A percentile compares a stretch with the other conserved stretches of the same genome.
phyloP scores from a whole-genome alignment of 2,797 vertebrate species.

The Megaceryle alcyon region DNA sequence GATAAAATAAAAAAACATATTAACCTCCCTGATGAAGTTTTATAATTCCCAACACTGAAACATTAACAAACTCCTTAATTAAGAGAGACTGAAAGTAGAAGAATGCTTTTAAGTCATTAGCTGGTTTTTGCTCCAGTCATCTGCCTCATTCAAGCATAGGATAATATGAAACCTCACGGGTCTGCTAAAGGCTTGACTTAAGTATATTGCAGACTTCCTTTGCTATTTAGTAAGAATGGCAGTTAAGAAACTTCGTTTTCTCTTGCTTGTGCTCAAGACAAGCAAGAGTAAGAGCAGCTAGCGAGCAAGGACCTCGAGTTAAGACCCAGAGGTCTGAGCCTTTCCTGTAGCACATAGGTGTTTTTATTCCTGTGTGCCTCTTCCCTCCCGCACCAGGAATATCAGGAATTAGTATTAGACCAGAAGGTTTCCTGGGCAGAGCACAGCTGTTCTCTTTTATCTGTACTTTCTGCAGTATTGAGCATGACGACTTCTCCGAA shows the following conservation, averaged over 20 bases:
- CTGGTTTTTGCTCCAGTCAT: conserved; percentile 66
- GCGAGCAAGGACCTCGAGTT: not conserved
- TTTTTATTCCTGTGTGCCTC: not conserved
- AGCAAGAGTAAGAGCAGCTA: not conserved
- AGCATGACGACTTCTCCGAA: not conserved
- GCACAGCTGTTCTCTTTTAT: not conserved
- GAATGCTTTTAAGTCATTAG: conserved; percentile 73
- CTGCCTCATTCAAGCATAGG: conserved; percentile 70
- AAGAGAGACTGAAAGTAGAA: conserved; percentile 65
- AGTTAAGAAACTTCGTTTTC: conserved; percentile 27
- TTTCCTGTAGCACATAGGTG: not conserved
- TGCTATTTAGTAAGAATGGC: conserved; percentile 26
- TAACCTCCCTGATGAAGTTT: conserved; percentile 48
- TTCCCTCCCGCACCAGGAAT: not conserved
- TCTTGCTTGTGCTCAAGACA: not conserved
- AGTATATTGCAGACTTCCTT: conserved; percentile 33
- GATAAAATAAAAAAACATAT: conserved; percentile 54
- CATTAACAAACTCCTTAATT: conserved; percentile 66
- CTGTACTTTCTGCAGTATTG: not conserved
- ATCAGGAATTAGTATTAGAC: not conserved
- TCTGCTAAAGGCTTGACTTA: conserved; percentile 67
- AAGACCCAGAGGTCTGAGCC: not conserved
- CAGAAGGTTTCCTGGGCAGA: not conserved
- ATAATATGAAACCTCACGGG: conserved; percentile 70
- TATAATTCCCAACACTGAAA: conserved; percentile 65